Evolutionary conservation across 2,888 invertebrate species (phyloP).

Genomic region (Plemyria rubiginata): DNA sequence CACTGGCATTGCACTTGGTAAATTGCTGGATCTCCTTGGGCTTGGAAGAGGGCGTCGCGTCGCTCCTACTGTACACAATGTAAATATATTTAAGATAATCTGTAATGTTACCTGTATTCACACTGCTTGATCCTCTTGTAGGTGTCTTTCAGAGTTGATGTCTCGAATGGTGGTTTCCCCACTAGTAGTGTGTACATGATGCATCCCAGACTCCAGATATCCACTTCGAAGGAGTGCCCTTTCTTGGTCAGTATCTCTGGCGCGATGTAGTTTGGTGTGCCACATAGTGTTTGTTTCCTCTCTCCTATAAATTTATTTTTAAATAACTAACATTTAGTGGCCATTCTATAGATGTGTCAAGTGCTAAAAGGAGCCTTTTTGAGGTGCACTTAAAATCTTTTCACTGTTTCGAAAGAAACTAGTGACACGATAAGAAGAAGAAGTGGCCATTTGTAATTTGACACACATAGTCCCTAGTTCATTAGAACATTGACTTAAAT

Average conservation of each 20-base stretch:
- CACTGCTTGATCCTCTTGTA: constrained; percentile 97
- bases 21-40: no score
- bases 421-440: no score
- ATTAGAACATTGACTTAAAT: no score
- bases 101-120: constrained; percentile 89
- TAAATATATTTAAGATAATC: not conserved
- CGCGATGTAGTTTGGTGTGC: constrained; percentile 99
- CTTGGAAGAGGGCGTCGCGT: no score
- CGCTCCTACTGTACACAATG: no score
- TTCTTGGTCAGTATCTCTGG: constrained; percentile 98
- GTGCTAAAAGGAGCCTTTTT: no score
- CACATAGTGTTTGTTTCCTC: constrained; percentile 96
- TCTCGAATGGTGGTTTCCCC: constrained; percentile 99
- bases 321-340: not conserved
- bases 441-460: no score
- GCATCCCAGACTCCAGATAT: constrained; percentile 99
- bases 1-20: not conserved
- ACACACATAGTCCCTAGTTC: no score
- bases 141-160: constrained; percentile 96
- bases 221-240: constrained; percentile 99
- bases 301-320: constrained; percentile 75
- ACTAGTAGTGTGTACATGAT: constrained; percentile 98
- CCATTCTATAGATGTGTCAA: no score
- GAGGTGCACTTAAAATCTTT: no score
- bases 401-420: no score